A percentile compares a stretch with the other conserved stretches of the same genome.
These are phyloP conservation scores for Cottoperca gobio DNA, from an alignment of 2,797 vertebrate genomes.

Conservation along the genomic window DNA sequence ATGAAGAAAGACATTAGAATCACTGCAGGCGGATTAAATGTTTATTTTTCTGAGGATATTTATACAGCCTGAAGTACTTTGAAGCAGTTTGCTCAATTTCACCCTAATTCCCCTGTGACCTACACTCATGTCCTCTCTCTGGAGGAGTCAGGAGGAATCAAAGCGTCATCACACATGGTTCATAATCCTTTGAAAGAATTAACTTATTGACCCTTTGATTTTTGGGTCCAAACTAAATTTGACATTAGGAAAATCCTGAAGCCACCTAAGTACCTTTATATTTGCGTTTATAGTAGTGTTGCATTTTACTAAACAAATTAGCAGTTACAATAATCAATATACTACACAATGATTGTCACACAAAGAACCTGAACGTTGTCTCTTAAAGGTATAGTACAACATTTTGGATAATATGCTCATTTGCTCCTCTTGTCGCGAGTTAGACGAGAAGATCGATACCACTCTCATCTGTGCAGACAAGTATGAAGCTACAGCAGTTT, in stretches of 20 bases:
- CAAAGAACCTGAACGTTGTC: too few relatives aligned
- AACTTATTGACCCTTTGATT: neutral
- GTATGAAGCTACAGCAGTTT: neutral
- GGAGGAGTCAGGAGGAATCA: conserved; percentile 42
- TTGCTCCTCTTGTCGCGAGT: too few relatives aligned
- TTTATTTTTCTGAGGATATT: conserved; percentile 82
- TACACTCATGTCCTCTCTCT: conserved; percentile 25
- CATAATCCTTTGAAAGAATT: conserved; percentile 1
- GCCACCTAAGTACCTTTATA: neutral
- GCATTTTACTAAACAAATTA: neutral
- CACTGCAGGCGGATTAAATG: conserved; percentile 67
- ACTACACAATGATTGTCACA: too few relatives aligned
- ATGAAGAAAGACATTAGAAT: conserved; percentile 70
- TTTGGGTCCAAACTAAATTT: neutral
- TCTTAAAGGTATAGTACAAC: too few relatives aligned
- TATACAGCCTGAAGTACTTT: conserved; percentile 75
- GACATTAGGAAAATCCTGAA: neutral
- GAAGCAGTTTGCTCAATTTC: conserved; percentile 77
- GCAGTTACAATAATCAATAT: neutral
- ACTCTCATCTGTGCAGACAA: neutral
- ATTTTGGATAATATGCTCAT: too few relatives aligned
- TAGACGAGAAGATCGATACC: too few relatives aligned
- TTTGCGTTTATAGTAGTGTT: neutral
- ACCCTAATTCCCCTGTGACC: conserved; percentile 51
- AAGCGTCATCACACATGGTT: conserved; percentile 38